Conservation (phyloP, 2,113 vertebrate species). For the Irena cyanogastra region DNA sequence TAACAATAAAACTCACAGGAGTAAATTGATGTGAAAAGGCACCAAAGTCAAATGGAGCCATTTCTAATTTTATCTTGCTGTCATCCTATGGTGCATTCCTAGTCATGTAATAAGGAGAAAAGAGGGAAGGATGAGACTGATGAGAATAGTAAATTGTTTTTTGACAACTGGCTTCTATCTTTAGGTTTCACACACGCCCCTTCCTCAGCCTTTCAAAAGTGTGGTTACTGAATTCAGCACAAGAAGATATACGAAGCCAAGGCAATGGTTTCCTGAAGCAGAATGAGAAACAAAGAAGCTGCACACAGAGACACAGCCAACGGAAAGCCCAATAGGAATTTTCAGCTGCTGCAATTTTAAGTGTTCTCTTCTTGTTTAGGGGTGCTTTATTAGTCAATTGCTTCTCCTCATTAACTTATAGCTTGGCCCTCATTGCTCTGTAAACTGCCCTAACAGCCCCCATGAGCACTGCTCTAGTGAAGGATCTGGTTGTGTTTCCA, state of each 20-base stretch:
- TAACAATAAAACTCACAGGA: background rate
- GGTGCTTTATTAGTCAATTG: slow-evolving; percentile 42
- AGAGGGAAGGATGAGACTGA: slow-evolving; percentile 22
- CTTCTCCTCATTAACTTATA: slow-evolving; percentile 36
- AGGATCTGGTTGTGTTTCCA: slow-evolving; percentile 44
- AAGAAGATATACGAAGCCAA: background rate
- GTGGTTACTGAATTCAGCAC: background rate
- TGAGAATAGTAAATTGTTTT: slow-evolving; percentile 45
- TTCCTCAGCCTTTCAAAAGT: background rate
- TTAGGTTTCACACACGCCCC: background rate
- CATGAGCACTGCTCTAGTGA: slow-evolving; percentile 6
- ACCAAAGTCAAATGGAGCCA: slow-evolving; percentile 15
- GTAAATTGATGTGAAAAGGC: background rate
- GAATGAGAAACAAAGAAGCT: background rate
- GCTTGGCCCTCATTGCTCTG: background rate
- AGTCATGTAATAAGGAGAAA: background rate
- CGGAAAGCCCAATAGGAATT: background rate
- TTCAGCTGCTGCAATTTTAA: slow-evolving; percentile 23
- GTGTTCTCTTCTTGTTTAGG: slow-evolving; percentile 18
- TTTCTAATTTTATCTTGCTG: slow-evolving; percentile 44
- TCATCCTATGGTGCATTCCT: background rate
- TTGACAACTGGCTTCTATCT: slow-evolving; percentile 29
- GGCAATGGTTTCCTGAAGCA: slow-evolving; percentile 27
- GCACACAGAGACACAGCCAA: background rate
- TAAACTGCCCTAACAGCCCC: slow-evolving; percentile 54